These are phyloP conservation scores for Liposcelis brunnea DNA, from an alignment of 2,888 invertebrate species.

Conservation along the genomic window DNA sequence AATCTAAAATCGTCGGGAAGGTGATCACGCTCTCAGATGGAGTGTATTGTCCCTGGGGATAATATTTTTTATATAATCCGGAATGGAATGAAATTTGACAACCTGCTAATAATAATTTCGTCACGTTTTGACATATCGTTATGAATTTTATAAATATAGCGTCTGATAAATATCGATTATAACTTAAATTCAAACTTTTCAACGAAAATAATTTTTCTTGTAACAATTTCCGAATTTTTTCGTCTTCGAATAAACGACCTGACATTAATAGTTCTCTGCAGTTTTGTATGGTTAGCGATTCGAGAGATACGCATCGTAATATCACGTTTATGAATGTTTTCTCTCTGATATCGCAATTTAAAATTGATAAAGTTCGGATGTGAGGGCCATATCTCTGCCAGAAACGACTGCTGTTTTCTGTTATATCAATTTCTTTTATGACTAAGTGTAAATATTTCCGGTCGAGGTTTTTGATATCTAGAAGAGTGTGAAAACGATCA, in stretches of 20 bases:
- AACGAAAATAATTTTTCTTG: slow-evolving; percentile 32
- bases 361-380: slow-evolving; percentile 36
- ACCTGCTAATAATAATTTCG: slow-evolving; percentile 42
- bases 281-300: slow-evolving; percentile 38
- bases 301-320: slow-evolving; percentile 36
- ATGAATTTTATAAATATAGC: slow-evolving; percentile 50
- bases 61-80: slow-evolving; percentile 48
- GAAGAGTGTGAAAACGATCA: slow-evolving; percentile 26
- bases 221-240: slow-evolving; percentile 33
- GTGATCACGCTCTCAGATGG: slow-evolving; percentile 51
- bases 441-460: slow-evolving; percentile 32
- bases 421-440: slow-evolving; percentile 37
- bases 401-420: slow-evolving; percentile 31
- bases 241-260: slow-evolving; percentile 44
- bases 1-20: slow-evolving; percentile 44
- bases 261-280: slow-evolving; percentile 60
- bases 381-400: slow-evolving; percentile 40
- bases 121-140: slow-evolving; percentile 38
- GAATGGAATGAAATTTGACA: slow-evolving; percentile 54
- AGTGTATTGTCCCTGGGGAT: slow-evolving; percentile 30
- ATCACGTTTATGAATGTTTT: slow-evolving; percentile 41
- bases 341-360: slow-evolving; percentile 44
- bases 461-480: slow-evolving; percentile 28
- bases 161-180: slow-evolving; percentile 56
- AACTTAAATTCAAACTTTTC: slow-evolving; percentile 39